Percentiles rank a stretch among this genome's conserved stretches.
These are phyloP conservation scores for Caradrina kadenii DNA, from an alignment of 2,888 invertebrate species.

Conservation along the genomic window DNA sequence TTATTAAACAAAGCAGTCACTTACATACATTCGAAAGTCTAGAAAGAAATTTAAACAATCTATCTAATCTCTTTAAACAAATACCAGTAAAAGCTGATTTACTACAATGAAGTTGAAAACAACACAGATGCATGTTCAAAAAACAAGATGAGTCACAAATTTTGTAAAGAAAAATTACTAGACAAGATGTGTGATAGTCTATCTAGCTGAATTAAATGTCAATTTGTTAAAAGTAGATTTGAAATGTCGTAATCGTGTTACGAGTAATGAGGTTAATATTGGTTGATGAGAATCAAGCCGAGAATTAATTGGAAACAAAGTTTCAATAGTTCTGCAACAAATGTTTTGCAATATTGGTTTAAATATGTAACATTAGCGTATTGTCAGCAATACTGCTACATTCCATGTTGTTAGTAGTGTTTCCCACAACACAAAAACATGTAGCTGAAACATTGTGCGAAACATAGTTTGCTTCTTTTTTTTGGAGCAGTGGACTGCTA, in stretches of 20 bases:
- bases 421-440: no score
- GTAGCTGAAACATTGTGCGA: no score
- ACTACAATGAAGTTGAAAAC: conserved; percentile 5
- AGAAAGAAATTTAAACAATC: conserved; percentile 18
- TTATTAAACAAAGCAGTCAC: conserved; percentile 3
- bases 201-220: conserved; percentile 37
- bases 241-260: conserved; percentile 20
- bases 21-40: conserved; percentile 16
- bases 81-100: conserved; percentile 1
- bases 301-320: no score
- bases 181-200: not conserved
- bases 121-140: not conserved
- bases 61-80: not conserved
- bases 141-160: conserved; percentile 25
- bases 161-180: conserved; percentile 6
- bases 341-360: no score
- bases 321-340: no score
- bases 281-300: not conserved
- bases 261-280: conserved; percentile 12
- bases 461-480: no score
- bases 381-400: no score
- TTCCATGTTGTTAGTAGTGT: no score
- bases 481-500: no score
- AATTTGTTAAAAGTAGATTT: conserved; percentile 48
- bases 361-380: no score